phyloP scores from a whole-genome alignment of 37 sponge, comb jelly and placozoan species.

The Bolinopsis microptera region DNA sequence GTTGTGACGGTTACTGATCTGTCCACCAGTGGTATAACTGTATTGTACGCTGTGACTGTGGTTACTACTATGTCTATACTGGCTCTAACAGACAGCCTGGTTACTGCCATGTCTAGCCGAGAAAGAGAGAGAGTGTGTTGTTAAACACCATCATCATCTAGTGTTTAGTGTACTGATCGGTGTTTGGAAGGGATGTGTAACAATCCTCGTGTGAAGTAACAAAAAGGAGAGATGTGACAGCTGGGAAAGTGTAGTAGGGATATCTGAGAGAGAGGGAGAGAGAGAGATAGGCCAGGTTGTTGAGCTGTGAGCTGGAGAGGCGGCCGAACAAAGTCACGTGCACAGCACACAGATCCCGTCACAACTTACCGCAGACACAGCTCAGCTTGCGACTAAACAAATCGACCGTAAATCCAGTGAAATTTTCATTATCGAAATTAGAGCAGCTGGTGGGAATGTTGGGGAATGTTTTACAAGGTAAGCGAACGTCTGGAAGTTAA shows the following conservation, averaged over 20 bases:
- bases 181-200: too few relatives aligned
- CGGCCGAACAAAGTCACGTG: too few relatives aligned
- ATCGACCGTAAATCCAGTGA: neutral
- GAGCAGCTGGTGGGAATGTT: neutral
- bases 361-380: neutral
- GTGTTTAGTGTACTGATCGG: neutral
- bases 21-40: too few relatives aligned
- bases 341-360: neutral
- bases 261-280: too few relatives aligned
- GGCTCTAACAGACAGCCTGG: neutral
- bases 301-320: too few relatives aligned
- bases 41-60: too few relatives aligned
- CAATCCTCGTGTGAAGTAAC: too few relatives aligned
- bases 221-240: too few relatives aligned
- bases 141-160: neutral
- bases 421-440: conserved; percentile 31
- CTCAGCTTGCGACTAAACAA: neutral
- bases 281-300: too few relatives aligned
- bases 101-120: neutral
- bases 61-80: neutral
- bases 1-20: too few relatives aligned
- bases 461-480: neutral
- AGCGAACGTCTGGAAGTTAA: neutral
- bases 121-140: conserved; percentile 24
- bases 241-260: too few relatives aligned